These are phyloP conservation scores for Cephalotes varians DNA, from an alignment of 2,888 invertebrate genomes.

Conservation along the genomic window DNA sequence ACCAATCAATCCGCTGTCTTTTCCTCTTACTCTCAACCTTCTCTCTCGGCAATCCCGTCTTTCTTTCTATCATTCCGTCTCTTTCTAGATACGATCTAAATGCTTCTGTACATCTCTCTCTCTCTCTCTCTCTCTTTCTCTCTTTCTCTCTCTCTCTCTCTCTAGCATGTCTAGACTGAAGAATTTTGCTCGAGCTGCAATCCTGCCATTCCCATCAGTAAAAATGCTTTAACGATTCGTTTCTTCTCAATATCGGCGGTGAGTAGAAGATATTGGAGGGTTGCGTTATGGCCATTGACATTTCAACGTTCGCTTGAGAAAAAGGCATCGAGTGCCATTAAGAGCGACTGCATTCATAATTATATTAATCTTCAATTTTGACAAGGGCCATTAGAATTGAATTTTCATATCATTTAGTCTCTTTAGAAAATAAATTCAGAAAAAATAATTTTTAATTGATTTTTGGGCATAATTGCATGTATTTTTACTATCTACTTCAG, in stretches of 20 bases:
- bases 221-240: slow-evolving; percentile 66
- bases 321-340: not conserved
- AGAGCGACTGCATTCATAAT: not conserved
- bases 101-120: not conserved
- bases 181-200: slow-evolving; percentile 22
- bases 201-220: slow-evolving; percentile 6
- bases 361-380: slow-evolving; percentile 7
- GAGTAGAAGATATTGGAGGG: slow-evolving; percentile 16
- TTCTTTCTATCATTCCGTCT: not conserved
- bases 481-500: not conserved
- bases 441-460: not conserved
- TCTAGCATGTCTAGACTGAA: slow-evolving; percentile 40
- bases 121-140: too few species aligned
- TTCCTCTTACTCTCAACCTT: slow-evolving; percentile 49
- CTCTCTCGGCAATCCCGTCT: slow-evolving; percentile 10
- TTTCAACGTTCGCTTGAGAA: slow-evolving; percentile 39
- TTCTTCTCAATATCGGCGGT: slow-evolving; percentile 66
- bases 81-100: slow-evolving; percentile 41
- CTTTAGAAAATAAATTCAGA: not conserved
- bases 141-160: too few species aligned
- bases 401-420: not conserved
- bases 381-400: not conserved
- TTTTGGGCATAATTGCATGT: not conserved
- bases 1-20: slow-evolving; percentile 74
- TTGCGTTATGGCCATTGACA: slow-evolving; percentile 60